Evolutionary conservation across 2,113 vertebrate genomes (phyloP), one percentile per base, ranked within the genome.

Genomic region (Patagioenas fasciata): DNA sequence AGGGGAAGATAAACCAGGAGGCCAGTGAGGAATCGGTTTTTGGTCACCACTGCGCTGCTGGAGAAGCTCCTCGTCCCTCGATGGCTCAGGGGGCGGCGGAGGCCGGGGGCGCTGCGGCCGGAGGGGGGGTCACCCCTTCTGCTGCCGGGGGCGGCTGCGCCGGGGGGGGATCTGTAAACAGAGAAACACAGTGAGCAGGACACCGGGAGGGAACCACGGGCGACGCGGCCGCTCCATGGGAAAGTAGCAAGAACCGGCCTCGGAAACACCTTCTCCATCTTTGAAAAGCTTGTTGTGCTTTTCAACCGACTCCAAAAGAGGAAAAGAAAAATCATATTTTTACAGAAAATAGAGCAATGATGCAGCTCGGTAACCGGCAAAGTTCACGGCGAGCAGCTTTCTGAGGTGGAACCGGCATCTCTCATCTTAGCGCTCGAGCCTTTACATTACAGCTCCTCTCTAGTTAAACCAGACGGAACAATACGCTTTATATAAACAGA

Each of bases 61-160:
- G 34, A 94, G 96, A 92, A 26, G 69, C 25, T 93, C 95, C 95
- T 85, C 75, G 77, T 16, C 23, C 88, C 69, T 66, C 6, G 96
- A 17, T n/a, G 36, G 72, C 85, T 93, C 89, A 98, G 47, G 97
- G 98, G 29, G 98, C 98, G 1, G 98, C 97, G 0, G 98, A 96
- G 57, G 96, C 98, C 0, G 98, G 96, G 6, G 98, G 97, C 42
- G 98, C 98, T 60, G 96, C 92, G n/a, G 98, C 97, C 1, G 98
- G 98, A 15, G 96, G 98, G 0, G 98, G 97, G 32, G 98, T 98
- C n/a, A 99, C 97, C 47, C 98, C 98, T n/a, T 99, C 99, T 6
- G 98, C 94, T 6, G 98, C 96, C 0, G 96, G 97, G 0, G 89
- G 97, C 0, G 87, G 98, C 96, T 98, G 57, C 13, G 98, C 96